phyloP scores from a whole-genome alignment of 2,113 vertebrate species.

The Centropus unirufus region DNA sequence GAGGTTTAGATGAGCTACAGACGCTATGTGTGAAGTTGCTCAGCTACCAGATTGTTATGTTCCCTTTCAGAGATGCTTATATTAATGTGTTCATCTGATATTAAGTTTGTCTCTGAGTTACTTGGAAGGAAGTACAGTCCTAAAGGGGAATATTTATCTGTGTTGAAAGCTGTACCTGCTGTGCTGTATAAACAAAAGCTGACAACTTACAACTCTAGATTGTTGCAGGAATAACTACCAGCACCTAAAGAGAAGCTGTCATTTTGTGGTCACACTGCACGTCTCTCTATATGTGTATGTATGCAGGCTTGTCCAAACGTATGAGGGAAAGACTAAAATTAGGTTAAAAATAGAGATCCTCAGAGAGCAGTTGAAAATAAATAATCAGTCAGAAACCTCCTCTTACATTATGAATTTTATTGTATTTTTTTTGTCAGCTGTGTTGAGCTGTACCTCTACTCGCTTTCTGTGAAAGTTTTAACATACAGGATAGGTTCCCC shows the following conservation, averaged over 20 bases:
- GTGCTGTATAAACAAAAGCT: constrained; percentile 16
- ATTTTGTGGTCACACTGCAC: neutral
- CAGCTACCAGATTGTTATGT: constrained; percentile 36
- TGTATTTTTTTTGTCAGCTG: neutral
- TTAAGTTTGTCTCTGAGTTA: constrained; percentile 19
- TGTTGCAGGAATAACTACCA: neutral
- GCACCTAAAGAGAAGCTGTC: neutral
- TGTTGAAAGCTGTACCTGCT: neutral
- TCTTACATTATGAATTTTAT: neutral
- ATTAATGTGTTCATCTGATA: neutral
- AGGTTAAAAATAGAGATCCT: neutral
- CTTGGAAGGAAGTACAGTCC: constrained; percentile 9
- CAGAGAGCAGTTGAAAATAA: neutral
- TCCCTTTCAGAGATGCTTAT: constrained; percentile 11
- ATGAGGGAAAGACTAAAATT: neutral
- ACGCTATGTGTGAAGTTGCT: constrained; percentile 53
- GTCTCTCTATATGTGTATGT: neutral
- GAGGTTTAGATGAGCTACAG: constrained; percentile 68
- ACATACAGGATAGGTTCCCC: neutral
- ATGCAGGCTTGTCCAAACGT: neutral
- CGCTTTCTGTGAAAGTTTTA: neutral
- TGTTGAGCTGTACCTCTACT: neutral
- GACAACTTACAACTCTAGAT: neutral
- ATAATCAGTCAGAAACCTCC: neutral
- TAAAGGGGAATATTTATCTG: neutral